Percentiles rank a stretch among this genome's conserved stretches.
phyloP scores from a whole-genome alignment of 2,888 invertebrate species.

The Epirrita christyi region DNA sequence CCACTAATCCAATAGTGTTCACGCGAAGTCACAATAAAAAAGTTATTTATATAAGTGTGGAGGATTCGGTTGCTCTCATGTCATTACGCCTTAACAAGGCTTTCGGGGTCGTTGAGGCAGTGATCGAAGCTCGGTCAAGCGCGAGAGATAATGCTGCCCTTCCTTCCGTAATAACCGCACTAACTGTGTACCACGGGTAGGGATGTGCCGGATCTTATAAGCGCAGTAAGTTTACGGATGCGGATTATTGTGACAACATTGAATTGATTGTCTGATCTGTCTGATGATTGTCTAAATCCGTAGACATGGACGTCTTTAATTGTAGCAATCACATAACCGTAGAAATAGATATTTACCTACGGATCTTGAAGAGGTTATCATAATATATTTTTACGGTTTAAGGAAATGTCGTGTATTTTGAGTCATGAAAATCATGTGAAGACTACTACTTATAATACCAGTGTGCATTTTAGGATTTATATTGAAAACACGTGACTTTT shows the following conservation, averaged over 20 bases:
- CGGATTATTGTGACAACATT: not conserved
- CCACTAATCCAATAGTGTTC: constrained; percentile 43
- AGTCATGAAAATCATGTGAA: too few relatives aligned
- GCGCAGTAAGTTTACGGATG: not conserved
- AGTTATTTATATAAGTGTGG: constrained; percentile 67
- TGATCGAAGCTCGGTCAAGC: constrained; percentile 80
- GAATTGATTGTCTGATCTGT: too few relatives aligned
- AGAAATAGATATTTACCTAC: too few relatives aligned
- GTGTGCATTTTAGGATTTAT: too few relatives aligned
- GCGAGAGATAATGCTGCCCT: constrained; percentile 74
- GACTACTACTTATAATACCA: too few relatives aligned
- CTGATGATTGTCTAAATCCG: too few relatives aligned
- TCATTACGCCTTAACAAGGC: constrained; percentile 78
- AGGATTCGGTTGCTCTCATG: constrained; percentile 65
- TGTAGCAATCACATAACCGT: too few relatives aligned
- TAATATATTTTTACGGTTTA: too few relatives aligned
- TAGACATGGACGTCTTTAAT: too few relatives aligned
- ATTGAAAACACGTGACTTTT: too few relatives aligned
- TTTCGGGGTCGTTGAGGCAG: constrained; percentile 71
- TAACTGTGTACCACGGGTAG: constrained; percentile 2
- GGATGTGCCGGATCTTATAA: not conserved
- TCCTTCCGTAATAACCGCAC: constrained; percentile 39
- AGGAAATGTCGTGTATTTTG: too few relatives aligned
- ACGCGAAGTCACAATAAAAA: constrained; percentile 50
- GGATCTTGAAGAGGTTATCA: too few relatives aligned